Conservation (phyloP, 2,888 invertebrate genomes). For the Andrena hattorfiana region DNA sequence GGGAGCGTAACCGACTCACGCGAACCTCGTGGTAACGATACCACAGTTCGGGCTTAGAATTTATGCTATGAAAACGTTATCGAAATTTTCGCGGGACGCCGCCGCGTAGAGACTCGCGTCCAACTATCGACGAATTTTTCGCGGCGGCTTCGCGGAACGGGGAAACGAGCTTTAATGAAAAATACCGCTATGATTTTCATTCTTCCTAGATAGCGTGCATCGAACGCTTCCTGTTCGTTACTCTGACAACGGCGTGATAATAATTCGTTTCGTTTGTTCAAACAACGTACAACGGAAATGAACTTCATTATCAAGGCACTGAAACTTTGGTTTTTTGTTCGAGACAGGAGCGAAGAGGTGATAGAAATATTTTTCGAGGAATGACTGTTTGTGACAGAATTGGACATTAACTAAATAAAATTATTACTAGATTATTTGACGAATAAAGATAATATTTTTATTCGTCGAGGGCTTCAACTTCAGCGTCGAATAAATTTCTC, state of each 20-base stretch:
- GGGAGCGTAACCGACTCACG: not conserved
- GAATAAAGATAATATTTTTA: too few species aligned
- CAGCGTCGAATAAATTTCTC: too few species aligned
- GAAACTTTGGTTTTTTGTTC: too few species aligned
- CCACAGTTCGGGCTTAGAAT: not conserved
- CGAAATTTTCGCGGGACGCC: conserved; percentile 46
- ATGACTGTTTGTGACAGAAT: too few species aligned
- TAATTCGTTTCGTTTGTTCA: too few species aligned
- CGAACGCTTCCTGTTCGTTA: not conserved
- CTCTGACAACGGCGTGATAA: not conserved
- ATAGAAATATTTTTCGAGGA: too few species aligned
- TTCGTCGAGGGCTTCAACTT: too few species aligned
- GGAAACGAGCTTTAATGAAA: conserved; percentile 22
- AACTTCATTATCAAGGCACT: too few species aligned
- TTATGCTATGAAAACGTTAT: conserved; percentile 40
- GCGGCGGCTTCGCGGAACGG: not conserved
- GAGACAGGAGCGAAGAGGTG: too few species aligned
- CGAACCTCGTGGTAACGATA: conserved; percentile 14
- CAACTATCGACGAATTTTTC: conserved; percentile 33
- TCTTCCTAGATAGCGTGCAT: not conserved
- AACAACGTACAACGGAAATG: too few species aligned
- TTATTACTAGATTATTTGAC: too few species aligned
- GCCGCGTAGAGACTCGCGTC: conserved; percentile 1
- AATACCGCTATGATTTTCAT: conserved; percentile 17
- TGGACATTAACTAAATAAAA: too few species aligned